Percentiles rank a stretch among this genome's conserved stretches.
Evolutionary conservation across 2,797 vertebrate species (phyloP).

Genomic region (Sorex maritimensis): DNA sequence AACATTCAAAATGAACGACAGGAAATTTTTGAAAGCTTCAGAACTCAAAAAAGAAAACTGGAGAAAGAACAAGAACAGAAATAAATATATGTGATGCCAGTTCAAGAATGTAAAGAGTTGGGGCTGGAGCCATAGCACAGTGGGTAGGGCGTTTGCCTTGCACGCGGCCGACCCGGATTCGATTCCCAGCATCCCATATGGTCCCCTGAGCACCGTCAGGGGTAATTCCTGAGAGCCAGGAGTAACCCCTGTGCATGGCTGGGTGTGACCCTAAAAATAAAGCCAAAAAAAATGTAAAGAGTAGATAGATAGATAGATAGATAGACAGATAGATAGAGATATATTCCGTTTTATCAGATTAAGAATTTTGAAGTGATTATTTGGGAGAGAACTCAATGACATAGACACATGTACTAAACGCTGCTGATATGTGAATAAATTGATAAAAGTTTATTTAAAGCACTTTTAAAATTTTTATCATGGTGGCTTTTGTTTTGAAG

Average conservation of each 20-base stretch:
- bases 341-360: constrained; percentile 42
- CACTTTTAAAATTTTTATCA: neutral
- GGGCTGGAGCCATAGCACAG: no score
- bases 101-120: constrained; percentile 1
- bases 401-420: constrained; percentile 23
- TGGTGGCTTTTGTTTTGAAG: neutral
- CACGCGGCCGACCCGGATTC: no score
- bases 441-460: constrained; percentile 38
- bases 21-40: constrained; percentile 58
- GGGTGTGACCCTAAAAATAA: no score
- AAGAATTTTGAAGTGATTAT: constrained; percentile 46
- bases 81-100: constrained; percentile 52
- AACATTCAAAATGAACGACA: constrained; percentile 36
- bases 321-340: neutral
- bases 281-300: no score
- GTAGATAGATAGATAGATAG: no score
- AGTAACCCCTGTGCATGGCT: no score
- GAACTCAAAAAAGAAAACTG: constrained; percentile 55
- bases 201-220: no score
- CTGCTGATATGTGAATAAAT: neutral
- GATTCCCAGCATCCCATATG: no score
- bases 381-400: constrained; percentile 40
- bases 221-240: no score
- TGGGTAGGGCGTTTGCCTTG: no score
- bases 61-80: constrained; percentile 32